Evolutionary conservation across 2,888 invertebrate genomes (phyloP).

Genomic region (Hyalella azteca): DNA sequence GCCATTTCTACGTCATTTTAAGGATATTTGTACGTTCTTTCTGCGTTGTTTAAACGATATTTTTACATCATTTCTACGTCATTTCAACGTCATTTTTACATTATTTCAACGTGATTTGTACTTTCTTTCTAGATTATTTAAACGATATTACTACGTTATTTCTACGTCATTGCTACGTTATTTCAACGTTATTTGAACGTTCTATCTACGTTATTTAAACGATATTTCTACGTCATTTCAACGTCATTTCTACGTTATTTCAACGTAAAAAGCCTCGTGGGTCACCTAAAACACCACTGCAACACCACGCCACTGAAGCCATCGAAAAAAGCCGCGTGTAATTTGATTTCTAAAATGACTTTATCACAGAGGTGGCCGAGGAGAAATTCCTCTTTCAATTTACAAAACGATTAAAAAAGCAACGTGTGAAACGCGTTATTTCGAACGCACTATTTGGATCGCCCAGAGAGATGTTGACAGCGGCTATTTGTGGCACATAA

Average conservation of each 20-base stretch:
- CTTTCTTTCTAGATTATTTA: background rate
- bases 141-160: background rate
- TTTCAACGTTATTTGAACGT: background rate
- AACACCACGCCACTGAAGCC: too few relatives aligned
- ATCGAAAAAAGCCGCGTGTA: too few relatives aligned
- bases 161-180: background rate
- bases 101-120: background rate
- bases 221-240: background rate
- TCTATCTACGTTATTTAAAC: background rate
- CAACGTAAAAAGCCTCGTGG: too few relatives aligned
- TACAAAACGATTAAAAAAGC: too few relatives aligned
- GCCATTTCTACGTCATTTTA: background rate
- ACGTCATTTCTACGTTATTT: background rate
- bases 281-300: too few relatives aligned
- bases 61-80: background rate
- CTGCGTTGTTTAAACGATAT: background rate
- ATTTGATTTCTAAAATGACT: too few relatives aligned
- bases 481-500: background rate
- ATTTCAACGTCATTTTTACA: background rate
- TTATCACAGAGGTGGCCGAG: too few relatives aligned
- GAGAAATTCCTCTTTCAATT: too few relatives aligned
- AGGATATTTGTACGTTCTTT: background rate
- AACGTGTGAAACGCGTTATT: too few relatives aligned
- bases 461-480: background rate
- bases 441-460: too few relatives aligned